phyloP scores from a whole-genome alignment of 1,140 invertebrate genomes.

The honey bee (Apis mellifera) region Amel_HAv3.1 CM009934.2:9811501-9812000 shows the following conservation, averaged over 20 bases:
- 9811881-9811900: constrained; percentile 42
- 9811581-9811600: too few relatives aligned
- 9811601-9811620: too few relatives aligned
- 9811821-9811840: not conserved
- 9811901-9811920: constrained; percentile 62
- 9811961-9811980: constrained; percentile 59
- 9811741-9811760: constrained; percentile 30
- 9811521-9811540: too few relatives aligned
- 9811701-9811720: constrained; percentile 25
- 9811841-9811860: not conserved
- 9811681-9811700: not conserved
- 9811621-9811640: too few relatives aligned
- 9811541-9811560: too few relatives aligned
- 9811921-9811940: constrained; percentile 62
- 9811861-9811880: constrained; percentile 55
- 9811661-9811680: not conserved
- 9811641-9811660: not conserved
- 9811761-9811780: not conserved
- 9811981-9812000: constrained; percentile 27
- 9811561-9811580: too few relatives aligned
- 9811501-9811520: too few relatives aligned
- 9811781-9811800: constrained; percentile 41
- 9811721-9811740: constrained; percentile 11
- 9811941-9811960: constrained; percentile 63
- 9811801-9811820: constrained; percentile 40